Evolutionary conservation across 2,888 invertebrate genomes (phyloP).

Genomic region (Chironomus tentans): DNA sequence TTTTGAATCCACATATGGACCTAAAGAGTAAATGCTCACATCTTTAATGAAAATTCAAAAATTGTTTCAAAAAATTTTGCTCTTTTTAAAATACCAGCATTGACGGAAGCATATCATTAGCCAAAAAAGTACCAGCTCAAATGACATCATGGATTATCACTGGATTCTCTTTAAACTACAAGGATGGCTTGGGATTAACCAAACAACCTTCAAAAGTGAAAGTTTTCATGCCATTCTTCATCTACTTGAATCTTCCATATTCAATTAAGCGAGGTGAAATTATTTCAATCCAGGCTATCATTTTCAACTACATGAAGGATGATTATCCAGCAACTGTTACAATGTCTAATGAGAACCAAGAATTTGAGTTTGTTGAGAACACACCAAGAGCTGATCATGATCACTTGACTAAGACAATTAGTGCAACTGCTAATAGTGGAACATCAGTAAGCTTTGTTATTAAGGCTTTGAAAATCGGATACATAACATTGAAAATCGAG

Average conservation of each 20-base stretch:
- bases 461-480: constrained; percentile 56
- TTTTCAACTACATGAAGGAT: constrained; percentile 70
- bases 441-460: constrained; percentile 71
- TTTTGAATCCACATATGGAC: no score
- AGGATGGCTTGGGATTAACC: constrained; percentile 62
- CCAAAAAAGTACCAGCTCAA: constrained; percentile 58
- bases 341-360: constrained; percentile 63
- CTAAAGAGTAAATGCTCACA: no score
- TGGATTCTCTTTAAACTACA: constrained; percentile 62
- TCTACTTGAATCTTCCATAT: constrained; percentile 72
- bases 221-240: constrained; percentile 67
- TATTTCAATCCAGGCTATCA: constrained; percentile 67
- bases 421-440: constrained; percentile 55
- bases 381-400: constrained; percentile 41
- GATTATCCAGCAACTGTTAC: constrained; percentile 67
- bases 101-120: constrained; percentile 45
- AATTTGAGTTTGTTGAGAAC: constrained; percentile 67
- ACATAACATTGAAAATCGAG: constrained; percentile 56
- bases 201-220: constrained; percentile 53
- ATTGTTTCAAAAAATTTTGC: no score
- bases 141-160: constrained; percentile 69
- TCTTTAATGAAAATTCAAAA: no score
- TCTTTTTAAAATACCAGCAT: constrained; percentile 35
- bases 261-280: constrained; percentile 76
- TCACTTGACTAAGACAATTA: constrained; percentile 53